Conservation (phyloP, 2,888 invertebrate genomes). For the Blastobasis adustella region DNA sequence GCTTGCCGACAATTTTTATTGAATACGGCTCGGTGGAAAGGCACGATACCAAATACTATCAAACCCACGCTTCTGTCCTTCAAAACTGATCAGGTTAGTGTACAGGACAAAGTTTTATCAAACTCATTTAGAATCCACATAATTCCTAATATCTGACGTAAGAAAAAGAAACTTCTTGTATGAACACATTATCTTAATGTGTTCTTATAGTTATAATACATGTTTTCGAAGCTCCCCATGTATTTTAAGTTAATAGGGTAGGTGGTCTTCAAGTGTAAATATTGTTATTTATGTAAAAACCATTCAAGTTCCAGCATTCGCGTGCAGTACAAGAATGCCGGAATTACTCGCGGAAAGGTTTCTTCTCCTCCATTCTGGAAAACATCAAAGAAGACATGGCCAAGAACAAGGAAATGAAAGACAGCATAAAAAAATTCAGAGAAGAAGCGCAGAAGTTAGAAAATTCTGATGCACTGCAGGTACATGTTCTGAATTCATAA, state of each 20-base stretch:
- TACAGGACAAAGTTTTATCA: too few species aligned
- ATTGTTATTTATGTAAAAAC: too few species aligned
- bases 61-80: conserved; percentile 42
- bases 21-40: conserved; percentile 64
- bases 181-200: too few species aligned
- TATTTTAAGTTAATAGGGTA: too few species aligned
- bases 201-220: too few species aligned
- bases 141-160: too few species aligned
- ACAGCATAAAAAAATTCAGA: conserved; percentile 94
- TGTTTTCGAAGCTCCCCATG: too few species aligned
- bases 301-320: too few species aligned
- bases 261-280: too few species aligned
- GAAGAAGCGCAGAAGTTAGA: conserved; percentile 98
- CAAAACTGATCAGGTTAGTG: conserved; percentile 50
- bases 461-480: conserved; percentile 94
- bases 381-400: conserved; percentile 95
- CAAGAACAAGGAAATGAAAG: conserved; percentile 99
- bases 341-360: conserved; percentile 75
- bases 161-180: too few species aligned
- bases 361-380: conserved; percentile 91
- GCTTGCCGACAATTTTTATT: conserved; percentile 62
- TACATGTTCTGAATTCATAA: conserved; percentile 8
- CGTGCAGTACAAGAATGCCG: conserved; percentile 48
- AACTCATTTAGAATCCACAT: too few species aligned
- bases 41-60: conserved; percentile 46